These are phyloP conservation scores for Sarcophaga subvicina DNA, from an alignment of 2,888 invertebrate genomes.

Conservation along the genomic window DNA sequence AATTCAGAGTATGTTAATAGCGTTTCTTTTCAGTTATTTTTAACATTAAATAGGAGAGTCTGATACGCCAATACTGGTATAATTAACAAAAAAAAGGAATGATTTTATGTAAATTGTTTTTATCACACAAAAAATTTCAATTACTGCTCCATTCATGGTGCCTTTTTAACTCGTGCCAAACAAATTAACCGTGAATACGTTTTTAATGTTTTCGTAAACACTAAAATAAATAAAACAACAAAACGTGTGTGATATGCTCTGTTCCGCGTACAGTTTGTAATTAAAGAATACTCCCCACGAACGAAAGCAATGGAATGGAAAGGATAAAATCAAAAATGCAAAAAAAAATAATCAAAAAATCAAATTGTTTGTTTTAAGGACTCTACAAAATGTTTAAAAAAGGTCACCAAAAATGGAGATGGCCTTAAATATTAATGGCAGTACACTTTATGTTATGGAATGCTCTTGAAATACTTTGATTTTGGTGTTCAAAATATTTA, in stretches of 20 bases:
- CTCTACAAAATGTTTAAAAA: not conserved
- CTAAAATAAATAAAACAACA: not conserved
- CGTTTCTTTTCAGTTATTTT: not conserved
- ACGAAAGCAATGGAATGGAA: no score
- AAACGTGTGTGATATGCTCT: no score
- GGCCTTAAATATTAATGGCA: constrained; percentile 1
- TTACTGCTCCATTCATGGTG: no score
- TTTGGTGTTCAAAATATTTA: no score
- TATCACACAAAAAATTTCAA: no score
- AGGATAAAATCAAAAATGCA: no score
- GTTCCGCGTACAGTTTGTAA: constrained; percentile 1
- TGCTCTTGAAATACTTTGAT: no score
- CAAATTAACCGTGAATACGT: constrained; percentile 13
- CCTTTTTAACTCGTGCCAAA: not conserved
- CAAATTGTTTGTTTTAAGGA: not conserved
- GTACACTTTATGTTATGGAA: no score
- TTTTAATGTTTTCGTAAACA: not conserved
- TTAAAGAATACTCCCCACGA: not conserved
- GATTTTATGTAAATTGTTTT: no score
- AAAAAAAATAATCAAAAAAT: not conserved
- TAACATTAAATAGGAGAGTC: not conserved
- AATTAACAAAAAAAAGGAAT: no score
- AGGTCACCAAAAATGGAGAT: not conserved
- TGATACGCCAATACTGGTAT: no score
- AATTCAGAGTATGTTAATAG: not conserved